Evolutionary conservation across 2,797 vertebrate genomes (phyloP), one percentile per base, ranked within the genome.

Genomic region (Sphenodon punctatus): DNA sequence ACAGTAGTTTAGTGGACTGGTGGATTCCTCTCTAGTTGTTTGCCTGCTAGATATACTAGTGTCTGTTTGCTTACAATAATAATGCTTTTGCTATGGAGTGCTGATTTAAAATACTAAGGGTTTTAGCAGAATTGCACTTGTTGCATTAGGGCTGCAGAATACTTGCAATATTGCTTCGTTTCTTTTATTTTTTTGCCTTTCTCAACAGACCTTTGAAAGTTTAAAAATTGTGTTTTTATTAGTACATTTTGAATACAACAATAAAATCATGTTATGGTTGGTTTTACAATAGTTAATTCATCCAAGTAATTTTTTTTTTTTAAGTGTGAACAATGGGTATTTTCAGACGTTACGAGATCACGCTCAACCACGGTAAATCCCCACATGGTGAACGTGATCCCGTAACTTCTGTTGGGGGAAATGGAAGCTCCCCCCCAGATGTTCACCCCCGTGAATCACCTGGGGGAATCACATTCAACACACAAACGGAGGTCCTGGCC

Each of bases 41-140:
- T 22, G 8, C 13, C 1, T n/a, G 3, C 49, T 0, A n/a, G n/a
- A n/a, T n/a, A n/a, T n/a, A n/a, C n/a, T n/a, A n/a, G 0, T 82
- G 9, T 32, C 58, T 87, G 42, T 10, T 9, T 74, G 91, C 86
- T 85, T 58, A 46, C 66, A 71, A 36, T 34, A 56, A 17, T 61
- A 84, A 77, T 4, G 2, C 39, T 80, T 86, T 81, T 74, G 60
- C 55, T 73, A 84, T 86, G 30, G 51, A 76, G 81, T 87, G 73
- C 59, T 8, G 25, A 25, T 79, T 5, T 39, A 11, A 25, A 27
- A 55, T 77, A 81, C 87, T 83, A 27, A 78, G 48, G 77, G 67
- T 36, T 36, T 36, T 46, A 86, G 36, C 67, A 55, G 53, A 86
- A 88, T 55, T 65, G 58, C 30, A 3, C 32, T 25, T 46, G 2